These are phyloP conservation scores for Corbicula japonica DNA, from an alignment of 2,888 invertebrate species.

Conservation along the genomic window DNA sequence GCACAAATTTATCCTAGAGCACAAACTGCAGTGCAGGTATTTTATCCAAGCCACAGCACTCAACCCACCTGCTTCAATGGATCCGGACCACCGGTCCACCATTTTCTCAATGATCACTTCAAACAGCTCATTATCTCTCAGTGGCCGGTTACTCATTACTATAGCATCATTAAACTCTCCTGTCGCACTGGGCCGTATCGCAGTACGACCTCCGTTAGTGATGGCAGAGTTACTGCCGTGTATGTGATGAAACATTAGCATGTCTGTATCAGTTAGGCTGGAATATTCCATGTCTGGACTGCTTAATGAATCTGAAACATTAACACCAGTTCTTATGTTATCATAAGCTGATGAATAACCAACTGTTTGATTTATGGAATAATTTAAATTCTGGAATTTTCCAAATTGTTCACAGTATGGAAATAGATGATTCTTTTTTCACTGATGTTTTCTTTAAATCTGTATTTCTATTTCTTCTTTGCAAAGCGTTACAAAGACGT, in stretches of 20 bases:
- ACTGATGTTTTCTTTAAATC: too few species aligned
- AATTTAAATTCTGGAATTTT: too few species aligned
- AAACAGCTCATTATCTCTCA: slow-evolving; percentile 96
- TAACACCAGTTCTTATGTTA: too few species aligned
- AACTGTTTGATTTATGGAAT: too few species aligned
- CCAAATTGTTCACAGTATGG: too few species aligned
- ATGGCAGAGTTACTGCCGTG: slow-evolving; percentile 96
- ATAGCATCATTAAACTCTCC: slow-evolving; percentile 98
- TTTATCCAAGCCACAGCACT: too few species aligned
- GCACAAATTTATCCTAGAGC: too few species aligned
- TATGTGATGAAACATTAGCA: slow-evolving; percentile 94
- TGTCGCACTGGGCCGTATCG: slow-evolving; percentile 94
- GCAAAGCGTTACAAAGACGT: too few species aligned
- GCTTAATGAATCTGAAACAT: slow-evolving; percentile 74
- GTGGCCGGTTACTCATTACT: slow-evolving; percentile 94
- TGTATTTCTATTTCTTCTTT: too few species aligned
- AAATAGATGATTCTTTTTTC: too few species aligned
- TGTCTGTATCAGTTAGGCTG: slow-evolving; percentile 75
- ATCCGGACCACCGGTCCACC: slow-evolving; percentile 97
- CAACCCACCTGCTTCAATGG: slow-evolving; percentile 94
- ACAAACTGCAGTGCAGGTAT: too few species aligned
- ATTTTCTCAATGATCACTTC: slow-evolving; percentile 96
- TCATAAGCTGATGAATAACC: too few species aligned
- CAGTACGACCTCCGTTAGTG: slow-evolving; percentile 93
- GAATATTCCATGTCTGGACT: slow-evolving; percentile 80